Percentiles rank a stretch among this genome's conserved stretches.
Evolutionary conservation across 2,888 invertebrate genomes (phyloP).

Genomic region (Pammene aurita): DNA sequence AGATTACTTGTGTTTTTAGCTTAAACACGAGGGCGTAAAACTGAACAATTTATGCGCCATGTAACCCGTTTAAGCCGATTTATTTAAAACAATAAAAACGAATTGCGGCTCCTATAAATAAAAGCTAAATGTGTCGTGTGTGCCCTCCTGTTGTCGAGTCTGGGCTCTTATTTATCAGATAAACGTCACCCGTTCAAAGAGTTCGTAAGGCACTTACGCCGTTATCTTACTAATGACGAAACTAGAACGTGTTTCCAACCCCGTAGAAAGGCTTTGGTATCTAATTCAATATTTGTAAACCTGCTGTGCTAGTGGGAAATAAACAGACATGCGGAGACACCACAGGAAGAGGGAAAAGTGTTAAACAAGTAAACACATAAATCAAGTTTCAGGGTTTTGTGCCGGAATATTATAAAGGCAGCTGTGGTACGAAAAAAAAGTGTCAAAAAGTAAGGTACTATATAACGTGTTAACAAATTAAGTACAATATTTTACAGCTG

Average conservation of each 20-base stretch:
- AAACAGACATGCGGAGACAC: background rate
- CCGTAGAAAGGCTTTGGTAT: constrained; percentile 18
- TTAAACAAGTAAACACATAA: background rate
- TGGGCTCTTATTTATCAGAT: background rate
- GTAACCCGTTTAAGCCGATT: constrained; percentile 4
- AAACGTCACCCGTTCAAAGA: background rate
- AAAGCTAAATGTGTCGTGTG: constrained; percentile 7
- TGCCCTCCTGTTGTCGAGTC: background rate
- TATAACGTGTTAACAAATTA: no score
- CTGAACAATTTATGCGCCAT: background rate
- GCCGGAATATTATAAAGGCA: no score
- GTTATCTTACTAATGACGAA: background rate
- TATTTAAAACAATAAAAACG: constrained; percentile 11
- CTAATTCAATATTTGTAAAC: constrained; percentile 27
- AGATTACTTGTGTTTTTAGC: no score
- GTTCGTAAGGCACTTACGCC: background rate
- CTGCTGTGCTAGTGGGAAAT: constrained; percentile 12
- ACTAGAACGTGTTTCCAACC: constrained; percentile 16
- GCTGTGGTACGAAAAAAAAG: no score
- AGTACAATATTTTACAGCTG: no score
- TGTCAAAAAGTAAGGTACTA: no score
- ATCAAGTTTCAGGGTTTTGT: background rate
- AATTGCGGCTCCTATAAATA: constrained; percentile 22
- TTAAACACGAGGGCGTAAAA: background rate
- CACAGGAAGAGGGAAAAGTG: constrained; percentile 1